Percentiles rank a stretch among this genome's conserved stretches.
These are phyloP conservation scores for Petrocephalus microphthalmus DNA, from an alignment of 2,113 vertebrate genomes.

Conservation along the genomic window DNA sequence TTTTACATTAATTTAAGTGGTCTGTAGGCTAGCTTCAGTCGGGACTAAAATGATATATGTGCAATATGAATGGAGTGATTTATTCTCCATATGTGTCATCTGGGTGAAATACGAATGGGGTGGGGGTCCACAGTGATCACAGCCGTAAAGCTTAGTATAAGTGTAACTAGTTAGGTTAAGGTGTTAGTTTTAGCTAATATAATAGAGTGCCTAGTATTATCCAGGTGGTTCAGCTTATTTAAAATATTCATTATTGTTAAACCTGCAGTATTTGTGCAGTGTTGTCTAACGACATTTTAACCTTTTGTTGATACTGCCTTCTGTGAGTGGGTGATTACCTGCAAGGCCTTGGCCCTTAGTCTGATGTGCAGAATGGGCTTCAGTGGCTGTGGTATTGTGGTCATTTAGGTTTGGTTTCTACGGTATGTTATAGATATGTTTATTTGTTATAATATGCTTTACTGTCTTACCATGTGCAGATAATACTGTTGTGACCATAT, in stretches of 20 bases:
- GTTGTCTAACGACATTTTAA: not conserved
- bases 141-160: not conserved
- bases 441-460: too few species aligned
- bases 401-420: too few species aligned
- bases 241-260: not conserved
- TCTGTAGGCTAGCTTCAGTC: not conserved
- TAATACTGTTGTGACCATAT: too few species aligned
- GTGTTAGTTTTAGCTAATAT: not conserved
- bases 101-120: not conserved
- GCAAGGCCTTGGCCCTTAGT: not conserved
- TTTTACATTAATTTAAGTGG: not conserved
- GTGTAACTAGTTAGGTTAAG: not conserved
- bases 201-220: not conserved
- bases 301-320: not conserved
- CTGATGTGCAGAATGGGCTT: too few species aligned
- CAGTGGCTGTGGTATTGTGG: too few species aligned
- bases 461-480: too few species aligned
- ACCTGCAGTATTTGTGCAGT: not conserved
- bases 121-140: not conserved
- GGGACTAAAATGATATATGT: not conserved
- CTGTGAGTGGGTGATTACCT: not conserved
- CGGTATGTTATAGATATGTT: too few species aligned
- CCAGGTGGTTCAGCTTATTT: not conserved
- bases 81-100: not conserved
- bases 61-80: not conserved